Conservation (phyloP, 2,888 invertebrate genomes). For the Amphipoea oculea region DNA sequence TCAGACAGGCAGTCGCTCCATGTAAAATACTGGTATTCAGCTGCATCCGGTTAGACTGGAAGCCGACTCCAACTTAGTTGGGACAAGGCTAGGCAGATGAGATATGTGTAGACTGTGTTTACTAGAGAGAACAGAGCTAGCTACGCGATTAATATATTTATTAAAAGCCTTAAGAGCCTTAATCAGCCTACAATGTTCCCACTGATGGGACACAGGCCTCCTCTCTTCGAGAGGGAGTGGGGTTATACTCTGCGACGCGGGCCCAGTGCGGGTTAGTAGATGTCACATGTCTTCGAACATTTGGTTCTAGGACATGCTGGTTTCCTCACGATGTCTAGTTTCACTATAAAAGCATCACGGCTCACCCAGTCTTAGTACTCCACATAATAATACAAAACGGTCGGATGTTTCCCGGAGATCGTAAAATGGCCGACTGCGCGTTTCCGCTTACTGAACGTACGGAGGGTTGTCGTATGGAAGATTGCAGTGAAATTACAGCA, state of each 20-base stretch:
- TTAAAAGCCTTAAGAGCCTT: background rate
- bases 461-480: slow-evolving; percentile 11
- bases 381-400: slow-evolving; percentile 12
- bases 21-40: too few species aligned
- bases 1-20: too few species aligned
- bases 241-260: too few species aligned
- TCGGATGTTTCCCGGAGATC: slow-evolving; percentile 39
- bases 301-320: too few species aligned
- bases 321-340: background rate
- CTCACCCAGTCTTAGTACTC: slow-evolving; percentile 1
- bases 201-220: too few species aligned
- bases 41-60: too few species aligned
- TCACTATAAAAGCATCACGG: background rate
- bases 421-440: slow-evolving; percentile 43
- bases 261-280: too few species aligned
- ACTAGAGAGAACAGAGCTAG: background rate
- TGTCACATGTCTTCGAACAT: too few species aligned
- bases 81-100: too few species aligned
- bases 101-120: background rate
- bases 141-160: background rate
- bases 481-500: slow-evolving; percentile 32
- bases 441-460: slow-evolving; percentile 41
- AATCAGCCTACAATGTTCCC: too few species aligned
- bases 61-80: too few species aligned
- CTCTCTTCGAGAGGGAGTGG: too few species aligned